These are phyloP conservation scores for Blastobasis lacticolella DNA, from an alignment of 2,888 invertebrate genomes.

Conservation along the genomic window DNA sequence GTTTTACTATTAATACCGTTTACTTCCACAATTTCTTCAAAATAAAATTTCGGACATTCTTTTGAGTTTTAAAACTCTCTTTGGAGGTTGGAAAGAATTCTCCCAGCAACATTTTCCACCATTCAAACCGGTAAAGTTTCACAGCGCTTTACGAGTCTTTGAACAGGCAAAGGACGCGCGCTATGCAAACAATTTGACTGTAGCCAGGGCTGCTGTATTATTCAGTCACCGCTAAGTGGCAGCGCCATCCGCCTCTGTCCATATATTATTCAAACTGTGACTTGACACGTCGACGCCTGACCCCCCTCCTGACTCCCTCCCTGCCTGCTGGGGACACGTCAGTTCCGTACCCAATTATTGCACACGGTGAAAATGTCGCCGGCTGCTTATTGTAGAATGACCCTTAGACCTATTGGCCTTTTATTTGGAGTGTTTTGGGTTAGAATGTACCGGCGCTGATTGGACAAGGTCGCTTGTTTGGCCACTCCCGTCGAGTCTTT, in stretches of 20 bases:
- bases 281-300: constrained; percentile 70
- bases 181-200: constrained; percentile 36
- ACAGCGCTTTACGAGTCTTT: too few species aligned
- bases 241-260: constrained; percentile 59
- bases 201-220: constrained; percentile 50
- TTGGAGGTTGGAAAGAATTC: too few species aligned
- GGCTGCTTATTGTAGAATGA: constrained; percentile 55
- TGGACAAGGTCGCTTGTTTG: constrained; percentile 21
- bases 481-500: not conserved
- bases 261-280: constrained; percentile 65
- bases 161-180: not conserved
- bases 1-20: not conserved
- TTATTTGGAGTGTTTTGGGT: constrained; percentile 53
- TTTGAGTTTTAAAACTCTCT: too few species aligned
- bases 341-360: constrained; percentile 66
- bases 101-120: too few species aligned
- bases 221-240: constrained; percentile 65
- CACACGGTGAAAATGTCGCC: constrained; percentile 62
- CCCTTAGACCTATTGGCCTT: constrained; percentile 71
- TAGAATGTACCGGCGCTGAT: constrained; percentile 25
- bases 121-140: too few species aligned
- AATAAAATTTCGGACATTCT: too few species aligned
- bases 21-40: too few species aligned
- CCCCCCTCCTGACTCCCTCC: constrained; percentile 21
- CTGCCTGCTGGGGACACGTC: constrained; percentile 34